These are phyloP conservation scores for Hyperoodon ampullatus DNA, from an alignment of 2,113 vertebrate genomes.

Conservation along the genomic window DNA sequence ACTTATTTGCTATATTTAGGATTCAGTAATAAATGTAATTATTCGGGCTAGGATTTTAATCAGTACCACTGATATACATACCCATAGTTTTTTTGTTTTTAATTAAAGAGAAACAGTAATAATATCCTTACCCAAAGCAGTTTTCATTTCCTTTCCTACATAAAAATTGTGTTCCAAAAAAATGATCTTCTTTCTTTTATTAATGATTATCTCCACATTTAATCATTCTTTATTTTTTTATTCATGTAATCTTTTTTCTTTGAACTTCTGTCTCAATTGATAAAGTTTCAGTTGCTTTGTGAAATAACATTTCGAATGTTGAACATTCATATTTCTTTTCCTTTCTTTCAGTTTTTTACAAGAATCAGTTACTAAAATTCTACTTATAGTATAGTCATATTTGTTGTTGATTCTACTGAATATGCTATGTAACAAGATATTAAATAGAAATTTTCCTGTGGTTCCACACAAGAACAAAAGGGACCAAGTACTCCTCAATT, in stretches of 20 bases:
- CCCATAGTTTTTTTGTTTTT: background rate
- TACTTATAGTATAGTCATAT: background rate
- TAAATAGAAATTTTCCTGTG: background rate
- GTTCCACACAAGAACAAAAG: background rate
- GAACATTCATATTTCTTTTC: background rate
- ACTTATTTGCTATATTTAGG: background rate
- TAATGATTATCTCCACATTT: background rate
- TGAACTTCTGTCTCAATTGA: background rate
- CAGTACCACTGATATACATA: background rate
- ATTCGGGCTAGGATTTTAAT: background rate
- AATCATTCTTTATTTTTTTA: background rate
- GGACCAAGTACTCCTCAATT: background rate
- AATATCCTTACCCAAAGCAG: background rate
- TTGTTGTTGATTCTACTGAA: background rate
- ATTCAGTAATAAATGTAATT: background rate
- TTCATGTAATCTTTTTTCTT: background rate
- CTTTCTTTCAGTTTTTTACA: background rate
- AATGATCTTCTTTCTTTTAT: background rate
- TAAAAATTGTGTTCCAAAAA: slow-evolving; percentile 19
- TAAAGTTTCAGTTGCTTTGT: background rate
- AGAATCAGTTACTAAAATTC: background rate
- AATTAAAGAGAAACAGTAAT: background rate
- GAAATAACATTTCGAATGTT: background rate
- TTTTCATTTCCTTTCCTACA: background rate
- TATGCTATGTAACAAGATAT: background rate